Percentiles rank a stretch among this genome's conserved stretches.
phyloP scores from a whole-genome alignment of 2,888 invertebrate species.

The Choreutis nemorana region DNA sequence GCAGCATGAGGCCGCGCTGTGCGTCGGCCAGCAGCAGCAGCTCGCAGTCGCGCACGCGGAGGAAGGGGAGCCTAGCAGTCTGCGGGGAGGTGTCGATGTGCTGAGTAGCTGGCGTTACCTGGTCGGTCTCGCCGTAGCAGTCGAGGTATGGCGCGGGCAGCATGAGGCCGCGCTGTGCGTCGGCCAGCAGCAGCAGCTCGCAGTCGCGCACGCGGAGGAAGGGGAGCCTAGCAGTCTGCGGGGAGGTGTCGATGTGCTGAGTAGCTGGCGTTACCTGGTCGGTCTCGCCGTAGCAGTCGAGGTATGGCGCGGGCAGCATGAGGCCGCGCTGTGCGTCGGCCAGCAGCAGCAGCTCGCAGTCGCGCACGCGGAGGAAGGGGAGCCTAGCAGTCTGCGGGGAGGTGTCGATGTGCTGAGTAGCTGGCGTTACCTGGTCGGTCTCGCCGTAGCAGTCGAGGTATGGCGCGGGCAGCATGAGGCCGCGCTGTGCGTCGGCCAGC shows the following conservation, averaged over 20 bases:
- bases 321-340: constrained; percentile 81
- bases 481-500: constrained; percentile 76
- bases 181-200: constrained; percentile 81
- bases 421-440: constrained; percentile 10
- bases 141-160: constrained; percentile 88
- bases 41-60: constrained; percentile 87
- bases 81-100: constrained; percentile 91
- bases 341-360: constrained; percentile 87
- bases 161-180: constrained; percentile 80
- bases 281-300: no score
- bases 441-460: constrained; percentile 95
- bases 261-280: constrained; percentile 86
- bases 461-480: constrained; percentile 85
- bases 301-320: constrained; percentile 85
- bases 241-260: constrained; percentile 79
- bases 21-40: constrained; percentile 79
- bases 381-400: no score
- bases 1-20: constrained; percentile 80
- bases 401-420: no score
- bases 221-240: constrained; percentile 80
- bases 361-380: constrained; percentile 85
- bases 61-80: constrained; percentile 82
- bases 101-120: constrained; percentile 76
- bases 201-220: no score
- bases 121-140: constrained; percentile 92